Percentiles rank a stretch among this genome's conserved stretches.
These are phyloP conservation scores for Patella vulgata DNA, from an alignment of 1,140 invertebrate genomes.

Conservation along the genomic window DNA sequence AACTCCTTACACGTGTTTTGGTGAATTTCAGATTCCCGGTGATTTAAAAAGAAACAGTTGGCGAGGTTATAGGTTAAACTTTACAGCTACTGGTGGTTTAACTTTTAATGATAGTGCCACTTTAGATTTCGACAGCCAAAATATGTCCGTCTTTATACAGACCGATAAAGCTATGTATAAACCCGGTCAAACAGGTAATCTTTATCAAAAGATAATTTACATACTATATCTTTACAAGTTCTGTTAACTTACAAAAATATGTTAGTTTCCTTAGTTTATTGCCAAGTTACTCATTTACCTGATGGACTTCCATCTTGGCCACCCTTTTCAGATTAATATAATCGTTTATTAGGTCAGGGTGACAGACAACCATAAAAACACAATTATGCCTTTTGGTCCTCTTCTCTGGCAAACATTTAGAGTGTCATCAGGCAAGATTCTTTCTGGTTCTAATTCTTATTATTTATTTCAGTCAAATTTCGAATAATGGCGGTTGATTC, in stretches of 20 bases:
- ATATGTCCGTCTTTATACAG: slow-evolving; percentile 56
- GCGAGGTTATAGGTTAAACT: slow-evolving; percentile 49
- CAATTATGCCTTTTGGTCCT: background rate
- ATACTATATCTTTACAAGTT: background rate
- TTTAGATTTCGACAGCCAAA: slow-evolving; percentile 38
- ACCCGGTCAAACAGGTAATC: slow-evolving; percentile 55
- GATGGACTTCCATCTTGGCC: too few relatives aligned
- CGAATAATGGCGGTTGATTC: slow-evolving; percentile 53
- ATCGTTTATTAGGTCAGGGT: too few relatives aligned
- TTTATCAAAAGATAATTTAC: background rate
- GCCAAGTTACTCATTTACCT: background rate
- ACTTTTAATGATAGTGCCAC: slow-evolving; percentile 41
- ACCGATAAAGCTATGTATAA: slow-evolving; percentile 62
- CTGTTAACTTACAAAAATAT: background rate
- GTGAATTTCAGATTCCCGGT: slow-evolving; percentile 50
- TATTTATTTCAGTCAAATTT: slow-evolving; percentile 52
- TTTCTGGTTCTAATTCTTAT: background rate
- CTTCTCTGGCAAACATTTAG: background rate
- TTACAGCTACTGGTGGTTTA: slow-evolving; percentile 42
- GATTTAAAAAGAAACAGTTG: slow-evolving; percentile 20
- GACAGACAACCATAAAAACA: background rate
- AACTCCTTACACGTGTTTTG: background rate
- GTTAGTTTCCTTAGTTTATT: background rate
- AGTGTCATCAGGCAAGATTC: background rate
- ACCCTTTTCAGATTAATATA: too few relatives aligned